Base-by-base conservation (phyloP, 2,797 vertebrate species). In the Tapirus indicus region DNA sequence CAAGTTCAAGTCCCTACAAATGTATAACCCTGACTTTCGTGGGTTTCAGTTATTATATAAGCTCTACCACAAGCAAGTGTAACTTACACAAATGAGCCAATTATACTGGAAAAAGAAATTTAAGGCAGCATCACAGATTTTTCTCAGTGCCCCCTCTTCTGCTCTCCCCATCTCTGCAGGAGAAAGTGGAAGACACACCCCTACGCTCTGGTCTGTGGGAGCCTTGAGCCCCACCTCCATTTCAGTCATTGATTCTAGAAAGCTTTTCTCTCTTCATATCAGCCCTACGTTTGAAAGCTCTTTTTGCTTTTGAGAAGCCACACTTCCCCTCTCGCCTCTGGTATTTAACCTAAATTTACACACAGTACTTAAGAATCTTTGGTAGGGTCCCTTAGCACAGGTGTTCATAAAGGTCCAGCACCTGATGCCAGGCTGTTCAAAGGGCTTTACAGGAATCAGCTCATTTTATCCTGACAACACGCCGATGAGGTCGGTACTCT, bases 301-400 rank as follows among this genome's bases (percentile, higher is more conserved):
- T 83, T 84, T 96, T 95, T 35, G 60, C 72, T 68, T 68, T 71
- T 87, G n/a, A 74, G 52, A 78, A 87, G 41, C 32, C 52, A 32
- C 2, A 5, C 18, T 52, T 5, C 60, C 77, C 14, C 0, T 41
- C 35, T 74, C 56, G 27, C 52, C 7, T 68, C 74, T 60, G 32
- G 32, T 32, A 49, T 85, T 95, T 94, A 72, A 92, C 87, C 74
- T 83, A 47, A 77, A 68, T 60, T 75, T 69, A 84, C 54, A 75
- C 21, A 49, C 16, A 21, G 60, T 58, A 11, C 12, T 8, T 52
- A 29, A 58, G 77, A 54, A 49, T 66, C n/a, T 29, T 80, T 7
- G 3, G 49, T 52, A 27, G 47, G 10, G 18, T 32, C 52, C 44
- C n/a, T 64, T 77, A 18, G n/a, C 44, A 13, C 2, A 16, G 17